Percentiles rank a stretch among this genome's conserved stretches.
Evolutionary conservation across 2,888 invertebrate species (phyloP).

Genomic region (Bellardia pandia): DNA sequence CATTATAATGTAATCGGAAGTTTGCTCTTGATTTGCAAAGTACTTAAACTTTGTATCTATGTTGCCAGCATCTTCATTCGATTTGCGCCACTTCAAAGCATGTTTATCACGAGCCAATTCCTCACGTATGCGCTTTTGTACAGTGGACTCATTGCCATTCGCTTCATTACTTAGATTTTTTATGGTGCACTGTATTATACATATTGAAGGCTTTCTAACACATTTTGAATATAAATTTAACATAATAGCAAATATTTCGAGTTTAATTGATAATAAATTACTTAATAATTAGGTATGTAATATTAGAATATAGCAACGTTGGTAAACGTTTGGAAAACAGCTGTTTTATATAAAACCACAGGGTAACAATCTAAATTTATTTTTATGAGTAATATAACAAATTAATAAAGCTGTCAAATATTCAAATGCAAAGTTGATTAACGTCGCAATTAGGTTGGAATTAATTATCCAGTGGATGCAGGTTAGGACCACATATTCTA

Average conservation of each 20-base stretch:
- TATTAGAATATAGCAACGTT: not conserved
- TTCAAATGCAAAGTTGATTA: too few relatives aligned
- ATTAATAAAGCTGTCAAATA: too few relatives aligned
- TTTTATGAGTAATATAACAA: not conserved
- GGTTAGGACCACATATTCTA: too few relatives aligned
- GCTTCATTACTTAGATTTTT: slow-evolving; percentile 76
- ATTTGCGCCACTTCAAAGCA: slow-evolving; percentile 87
- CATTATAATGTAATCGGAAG: slow-evolving; percentile 83
- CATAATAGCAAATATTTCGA: slow-evolving; percentile 31
- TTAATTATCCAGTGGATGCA: too few relatives aligned
- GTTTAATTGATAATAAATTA: slow-evolving; percentile 16
- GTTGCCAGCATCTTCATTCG: slow-evolving; percentile 84
- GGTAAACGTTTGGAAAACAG: not conserved
- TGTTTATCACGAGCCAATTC: slow-evolving; percentile 82
- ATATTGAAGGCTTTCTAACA: not conserved
- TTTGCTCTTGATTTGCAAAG: slow-evolving; percentile 86
- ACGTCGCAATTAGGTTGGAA: too few relatives aligned
- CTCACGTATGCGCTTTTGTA: slow-evolving; percentile 77
- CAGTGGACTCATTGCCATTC: slow-evolving; percentile 50
- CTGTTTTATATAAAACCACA: not conserved
- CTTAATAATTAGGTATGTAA: not conserved
- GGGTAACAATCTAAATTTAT: not conserved
- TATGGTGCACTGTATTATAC: not conserved
- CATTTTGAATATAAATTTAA: slow-evolving; percentile 42
- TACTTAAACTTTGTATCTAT: slow-evolving; percentile 84